Base-by-base conservation (phyloP, 2,113 vertebrate genomes). In the Toxostoma redivivum region DNA sequence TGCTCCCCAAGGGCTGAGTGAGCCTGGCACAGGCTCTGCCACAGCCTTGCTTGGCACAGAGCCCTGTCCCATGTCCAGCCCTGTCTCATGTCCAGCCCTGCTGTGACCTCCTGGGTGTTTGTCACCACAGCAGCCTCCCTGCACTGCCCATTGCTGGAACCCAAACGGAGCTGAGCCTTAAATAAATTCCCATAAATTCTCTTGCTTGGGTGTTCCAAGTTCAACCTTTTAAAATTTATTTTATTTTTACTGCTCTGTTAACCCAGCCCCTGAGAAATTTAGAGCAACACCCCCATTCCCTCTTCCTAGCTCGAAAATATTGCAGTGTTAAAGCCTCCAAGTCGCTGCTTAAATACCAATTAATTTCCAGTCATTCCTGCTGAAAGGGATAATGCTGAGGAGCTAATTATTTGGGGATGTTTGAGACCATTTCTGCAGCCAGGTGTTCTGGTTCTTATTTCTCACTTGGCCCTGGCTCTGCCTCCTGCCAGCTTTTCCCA, bases 371-470 rank as follows among this genome's bases (percentile, higher is more conserved):
- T 48, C 58, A 8, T 60, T 71, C 58, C 86, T 81, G 48, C 82
- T 78, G 69, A 40, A 81, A 87, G 53, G 60, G 70, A 40, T 76
- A 86, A 78, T 42, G 45, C 61, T 24, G 61, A 87, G 90, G 70
- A 91, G 81, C 42, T 90, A 42, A 95, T 91, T 64, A 65, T 78
- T 79, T 48, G 30, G 73, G 61, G 86, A 84, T 35, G 61, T 27
- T 95, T 76, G 10, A 69, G 57, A 40, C 37, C 37, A 12, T 91
- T 96, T 74, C 50, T 81, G 57, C 45, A 95, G 88, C 81, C 94
- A 94, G 95, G 84, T 92, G 91, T 89, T 84, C 73, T 94, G 81
- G 20, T 91, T 89, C 73, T 89, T 65, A 72, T 86, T 95, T 91
- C 88, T 81, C 47, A 6, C 58, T 94, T 89, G 94, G 94, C 87